phyloP scores from a whole-genome alignment of 2,797 vertebrate genomes.

The Pipistrellus kuhlii region DNA sequence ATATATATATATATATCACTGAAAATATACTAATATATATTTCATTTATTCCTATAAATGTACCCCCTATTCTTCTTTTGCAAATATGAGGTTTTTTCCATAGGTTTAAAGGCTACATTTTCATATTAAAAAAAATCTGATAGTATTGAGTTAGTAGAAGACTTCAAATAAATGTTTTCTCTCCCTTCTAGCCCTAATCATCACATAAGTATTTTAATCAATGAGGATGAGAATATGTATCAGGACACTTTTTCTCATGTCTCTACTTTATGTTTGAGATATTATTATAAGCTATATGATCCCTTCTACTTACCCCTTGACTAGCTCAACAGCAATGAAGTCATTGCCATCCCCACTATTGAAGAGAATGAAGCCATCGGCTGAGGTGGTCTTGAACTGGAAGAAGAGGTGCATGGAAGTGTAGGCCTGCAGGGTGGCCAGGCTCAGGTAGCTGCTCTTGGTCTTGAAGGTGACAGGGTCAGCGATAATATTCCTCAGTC shows the following conservation, averaged over 20 bases:
- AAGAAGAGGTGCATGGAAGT: conserved; percentile 99
- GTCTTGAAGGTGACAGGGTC: conserved; percentile 99
- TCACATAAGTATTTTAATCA: neutral
- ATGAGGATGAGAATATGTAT: neutral
- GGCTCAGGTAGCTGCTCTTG: conserved; percentile 97
- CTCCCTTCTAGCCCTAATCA: neutral
- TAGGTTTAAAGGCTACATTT: conserved; percentile 6
- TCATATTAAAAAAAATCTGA: conserved; percentile 9
- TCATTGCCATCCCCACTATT: conserved; percentile 99
- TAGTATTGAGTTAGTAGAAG: neutral
- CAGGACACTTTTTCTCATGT: neutral
- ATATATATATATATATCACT: neutral
- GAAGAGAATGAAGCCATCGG: conserved; percentile 98
- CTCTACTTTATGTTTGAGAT: neutral
- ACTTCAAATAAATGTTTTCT: neutral
- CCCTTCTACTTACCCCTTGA: conserved; percentile 93
- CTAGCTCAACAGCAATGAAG: conserved; percentile 98
- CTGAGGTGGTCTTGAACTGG: conserved; percentile 98
- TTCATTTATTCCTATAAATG: neutral
- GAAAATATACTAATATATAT: neutral
- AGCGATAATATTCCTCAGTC: conserved; percentile 97
- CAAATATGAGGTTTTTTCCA: neutral
- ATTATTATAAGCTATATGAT: neutral
- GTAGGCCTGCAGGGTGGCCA: conserved; percentile 98
- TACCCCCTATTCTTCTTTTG: neutral